Evolutionary conservation across 2,888 invertebrate species (phyloP).

Genomic region (Spisula subtruncata): DNA sequence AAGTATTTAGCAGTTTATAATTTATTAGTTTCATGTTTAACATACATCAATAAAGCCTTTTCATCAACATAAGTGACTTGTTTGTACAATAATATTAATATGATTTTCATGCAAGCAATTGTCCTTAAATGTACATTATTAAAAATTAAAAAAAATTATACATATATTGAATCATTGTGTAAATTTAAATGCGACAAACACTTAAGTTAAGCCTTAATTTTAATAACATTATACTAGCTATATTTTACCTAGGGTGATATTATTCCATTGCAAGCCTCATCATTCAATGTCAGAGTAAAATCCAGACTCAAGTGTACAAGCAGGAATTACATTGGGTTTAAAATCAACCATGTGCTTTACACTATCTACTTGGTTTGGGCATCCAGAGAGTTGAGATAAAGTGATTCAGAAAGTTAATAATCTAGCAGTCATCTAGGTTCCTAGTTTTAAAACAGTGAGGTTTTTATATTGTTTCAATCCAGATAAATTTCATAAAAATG

Average conservation of each 20-base stretch:
- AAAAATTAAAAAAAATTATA: too few relatives aligned
- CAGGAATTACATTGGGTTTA: neutral
- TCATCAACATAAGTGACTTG: too few relatives aligned
- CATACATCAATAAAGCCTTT: too few relatives aligned
- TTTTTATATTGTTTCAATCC: neutral
- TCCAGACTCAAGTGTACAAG: neutral
- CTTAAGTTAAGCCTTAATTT: too few relatives aligned
- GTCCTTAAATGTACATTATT: too few relatives aligned
- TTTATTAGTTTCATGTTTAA: too few relatives aligned
- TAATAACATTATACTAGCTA: too few relatives aligned
- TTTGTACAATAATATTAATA: too few relatives aligned
- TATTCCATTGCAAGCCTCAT: neutral
- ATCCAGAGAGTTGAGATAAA: neutral
- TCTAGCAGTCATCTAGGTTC: neutral
- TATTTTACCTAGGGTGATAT: constrained; percentile 15
- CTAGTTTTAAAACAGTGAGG: neutral
- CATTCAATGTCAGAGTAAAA: constrained; percentile 12
- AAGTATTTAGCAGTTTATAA: too few relatives aligned
- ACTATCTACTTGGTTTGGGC: neutral
- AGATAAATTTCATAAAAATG: neutral
- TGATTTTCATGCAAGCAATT: too few relatives aligned
- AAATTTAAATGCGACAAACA: too few relatives aligned
- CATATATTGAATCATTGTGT: too few relatives aligned
- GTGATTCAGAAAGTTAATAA: neutral
- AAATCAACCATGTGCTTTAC: neutral